Evolutionary conservation across 2,113 vertebrate species (phyloP), one percentile per base, ranked within the genome.

Genomic region (Seriola dumerili): DNA sequence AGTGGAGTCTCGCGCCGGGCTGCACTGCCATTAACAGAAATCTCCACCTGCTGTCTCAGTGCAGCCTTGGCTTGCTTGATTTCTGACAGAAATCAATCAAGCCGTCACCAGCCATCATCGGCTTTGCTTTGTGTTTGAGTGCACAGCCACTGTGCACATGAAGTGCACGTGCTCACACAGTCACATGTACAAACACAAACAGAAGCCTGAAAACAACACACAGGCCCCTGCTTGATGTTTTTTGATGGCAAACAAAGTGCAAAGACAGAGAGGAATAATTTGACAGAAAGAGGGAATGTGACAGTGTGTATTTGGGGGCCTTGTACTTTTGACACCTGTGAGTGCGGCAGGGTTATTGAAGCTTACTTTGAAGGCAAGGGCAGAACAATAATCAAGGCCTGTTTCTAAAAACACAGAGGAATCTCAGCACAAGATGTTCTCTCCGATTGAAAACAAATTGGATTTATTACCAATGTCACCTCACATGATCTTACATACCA

Each of bases 391-490:
- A 92, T 93, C 92, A 93, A 91, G 90, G 87, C 82, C 76, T 89
- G 80, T 71, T 80, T 91, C 85, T 85, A 70, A 88, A 86, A 86
- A 91, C 82, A 90, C 89, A 82, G 66, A 82, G 57, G 83, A 92
- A 90, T 85, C 75, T 78, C 59, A 6, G 80, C 84, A 85, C 70
- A 83, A 83, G 81, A 85, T 87, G 88, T 92, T 93, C 68, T 91
- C 59, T 88, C 78, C 89, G 85, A 95, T 88, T 85, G 88, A 91
- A 94, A 94, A 93, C 91, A 94, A 94, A 94, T 92, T 91, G 92
- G 86, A 84, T 90, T 93, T 89, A 91, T 94, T 87, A 85, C 50
- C 70, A 70, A 44, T 87, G 90, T 83, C 88, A 84, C 58, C 84
- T 86, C 32, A 72, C 69, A 86, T 54, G 76, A 91, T 89, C 86